Base-by-base conservation (phyloP, 1,140 invertebrate species). In the Solen grandis region DNA sequence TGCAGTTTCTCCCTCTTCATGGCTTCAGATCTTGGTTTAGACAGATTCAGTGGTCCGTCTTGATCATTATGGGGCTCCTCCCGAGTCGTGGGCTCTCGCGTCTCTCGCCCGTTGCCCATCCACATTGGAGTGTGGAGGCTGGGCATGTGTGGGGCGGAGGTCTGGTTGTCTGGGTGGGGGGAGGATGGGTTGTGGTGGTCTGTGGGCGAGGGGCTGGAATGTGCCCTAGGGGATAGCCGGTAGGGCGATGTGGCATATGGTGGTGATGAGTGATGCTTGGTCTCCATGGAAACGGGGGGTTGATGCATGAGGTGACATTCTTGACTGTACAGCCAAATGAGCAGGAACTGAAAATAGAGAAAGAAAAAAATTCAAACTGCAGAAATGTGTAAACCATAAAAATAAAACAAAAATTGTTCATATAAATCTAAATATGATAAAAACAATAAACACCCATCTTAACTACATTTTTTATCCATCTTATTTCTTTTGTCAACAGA, bases 41-140 rank as follows among this genome's bases (percentile, higher is more conserved):
- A 96, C 5, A 98, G 94, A 92, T 98, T 98, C 0, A 98, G 92
- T 0, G 97, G 97, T 0, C 96, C 95, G 86, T 98, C 97, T 5
- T 95, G 83, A 92, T 91, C 60, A 90, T 85, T 55, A 90, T 88
- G 5, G 90, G 90, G 13, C 91, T 91, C 25, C 90, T 89, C 38
- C 88, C 88, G 8, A n/a, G 62, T 66, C 75, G 90, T 90, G 5
- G 91, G 92, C 50, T 73, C 70, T 93, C 93, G 54, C 92, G 93
- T 52, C 62, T 86, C 52, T 79, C 85, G 57, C 57, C 87, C 60
- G 52, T 86, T 79, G 10, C 70, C 81, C 52, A 74, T 57, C 63
- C 75, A 73, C 66, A 73, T 41, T 22, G 72, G 60, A 38, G 66
- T 74, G 52, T 62, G 72, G 16, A 19, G 46, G 5, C 38, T 16